Evolutionary conservation across 64 coral and sea anemone species (phyloP).

Genomic region (Exaiptasia diaphana): DNA sequence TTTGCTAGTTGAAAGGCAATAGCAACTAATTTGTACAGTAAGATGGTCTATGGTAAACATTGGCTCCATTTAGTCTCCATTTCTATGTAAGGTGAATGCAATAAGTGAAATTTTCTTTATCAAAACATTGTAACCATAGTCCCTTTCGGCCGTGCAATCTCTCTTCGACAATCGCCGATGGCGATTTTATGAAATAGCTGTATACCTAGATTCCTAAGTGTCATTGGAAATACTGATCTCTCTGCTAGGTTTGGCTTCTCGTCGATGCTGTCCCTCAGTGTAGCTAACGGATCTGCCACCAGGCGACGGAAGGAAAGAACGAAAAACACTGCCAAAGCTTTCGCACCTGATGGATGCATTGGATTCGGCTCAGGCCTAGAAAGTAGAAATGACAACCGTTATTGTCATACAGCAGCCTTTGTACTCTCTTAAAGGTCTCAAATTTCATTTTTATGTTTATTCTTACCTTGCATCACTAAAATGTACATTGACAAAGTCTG

Average conservation of each 20-base stretch:
- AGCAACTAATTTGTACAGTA: too few relatives aligned
- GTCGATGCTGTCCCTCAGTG: slow-evolving; percentile 49
- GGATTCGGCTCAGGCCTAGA: slow-evolving; percentile 45
- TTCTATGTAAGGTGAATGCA: too few relatives aligned
- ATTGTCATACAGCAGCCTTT: not conserved
- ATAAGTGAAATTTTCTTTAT: too few relatives aligned
- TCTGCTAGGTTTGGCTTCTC: slow-evolving; percentile 6
- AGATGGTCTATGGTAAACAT: too few relatives aligned
- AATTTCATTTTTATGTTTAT: not conserved
- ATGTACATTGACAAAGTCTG: not conserved
- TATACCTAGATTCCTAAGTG: slow-evolving; percentile 71
- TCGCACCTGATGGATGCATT: not conserved
- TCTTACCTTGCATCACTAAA: slow-evolving; percentile 23
- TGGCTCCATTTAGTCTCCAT: too few relatives aligned
- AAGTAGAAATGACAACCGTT: not conserved
- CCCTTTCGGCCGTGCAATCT: too few relatives aligned
- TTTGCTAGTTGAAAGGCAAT: too few relatives aligned
- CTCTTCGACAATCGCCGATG: too few relatives aligned
- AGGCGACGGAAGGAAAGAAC: slow-evolving; percentile 63
- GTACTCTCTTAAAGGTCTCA: not conserved
- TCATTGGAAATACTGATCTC: slow-evolving; percentile 41
- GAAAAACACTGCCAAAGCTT: slow-evolving; percentile 62
- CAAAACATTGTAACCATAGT: too few relatives aligned
- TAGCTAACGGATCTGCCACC: slow-evolving; percentile 73
- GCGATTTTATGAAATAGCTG: too few relatives aligned